These are phyloP conservation scores for Gambusia holbrooki DNA, from an alignment of 2,113 vertebrate genomes.

Conservation along the genomic window DNA sequence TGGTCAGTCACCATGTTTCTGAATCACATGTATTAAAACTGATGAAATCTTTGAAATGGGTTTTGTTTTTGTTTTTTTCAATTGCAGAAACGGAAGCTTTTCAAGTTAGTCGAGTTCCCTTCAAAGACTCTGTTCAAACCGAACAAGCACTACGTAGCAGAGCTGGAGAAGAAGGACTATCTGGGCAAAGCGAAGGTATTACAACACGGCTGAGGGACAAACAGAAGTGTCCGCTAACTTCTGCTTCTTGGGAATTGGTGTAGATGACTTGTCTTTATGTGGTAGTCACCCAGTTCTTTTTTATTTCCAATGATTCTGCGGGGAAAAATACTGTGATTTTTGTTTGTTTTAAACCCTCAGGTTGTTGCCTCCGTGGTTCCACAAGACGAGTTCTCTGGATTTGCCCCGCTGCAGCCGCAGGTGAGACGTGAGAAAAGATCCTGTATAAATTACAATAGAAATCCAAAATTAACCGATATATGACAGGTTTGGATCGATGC, in stretches of 20 bases:
- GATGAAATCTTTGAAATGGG: background rate
- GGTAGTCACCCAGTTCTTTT: no score
- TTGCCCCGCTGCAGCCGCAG: constrained; percentile 94
- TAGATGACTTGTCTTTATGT: no score
- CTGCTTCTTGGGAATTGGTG: background rate
- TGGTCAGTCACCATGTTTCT: constrained; percentile 77
- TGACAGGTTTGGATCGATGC: no score
- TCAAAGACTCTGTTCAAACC: constrained; percentile 87
- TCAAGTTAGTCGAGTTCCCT: constrained; percentile 81
- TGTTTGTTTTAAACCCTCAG: constrained; percentile 64
- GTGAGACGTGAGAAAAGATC: constrained; percentile 63
- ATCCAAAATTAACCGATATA: background rate
- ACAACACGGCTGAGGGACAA: background rate
- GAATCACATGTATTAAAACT: no score
- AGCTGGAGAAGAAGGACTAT: constrained; percentile 96
- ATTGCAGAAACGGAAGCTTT: constrained; percentile 89
- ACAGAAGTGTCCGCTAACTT: background rate
- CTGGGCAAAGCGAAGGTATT: constrained; percentile 93
- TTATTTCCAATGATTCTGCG: background rate
- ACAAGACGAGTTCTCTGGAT: constrained; percentile 91
- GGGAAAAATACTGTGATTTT: background rate
- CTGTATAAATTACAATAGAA: background rate
- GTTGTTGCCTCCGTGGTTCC: constrained; percentile 92
- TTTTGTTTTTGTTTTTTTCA: constrained; percentile 9
- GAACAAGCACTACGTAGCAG: constrained; percentile 93